phyloP scores from a whole-genome alignment of 2,888 invertebrate species.

The Pandemis cinnamomeana region DNA sequence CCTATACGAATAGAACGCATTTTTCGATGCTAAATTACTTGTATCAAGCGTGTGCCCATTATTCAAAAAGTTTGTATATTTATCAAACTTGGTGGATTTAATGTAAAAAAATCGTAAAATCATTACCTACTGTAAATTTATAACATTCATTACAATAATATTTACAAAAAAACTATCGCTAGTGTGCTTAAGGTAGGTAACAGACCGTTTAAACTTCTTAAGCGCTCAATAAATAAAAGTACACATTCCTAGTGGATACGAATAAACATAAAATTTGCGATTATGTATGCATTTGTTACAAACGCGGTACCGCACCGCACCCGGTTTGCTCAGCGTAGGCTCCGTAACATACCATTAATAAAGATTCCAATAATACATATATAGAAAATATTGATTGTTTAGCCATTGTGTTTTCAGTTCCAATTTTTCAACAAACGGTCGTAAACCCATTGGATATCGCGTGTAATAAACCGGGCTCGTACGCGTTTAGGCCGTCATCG shows the following conservation, averaged over 20 bases:
- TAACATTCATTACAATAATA: no score
- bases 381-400: conserved; percentile 11
- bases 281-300: no score
- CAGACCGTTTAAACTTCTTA: no score
- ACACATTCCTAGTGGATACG: no score
- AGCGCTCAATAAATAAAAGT: no score
- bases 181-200: neutral
- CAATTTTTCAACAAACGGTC: conserved; percentile 31
- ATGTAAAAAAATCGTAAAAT: no score
- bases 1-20: neutral
- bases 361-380: neutral
- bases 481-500: conserved; percentile 35
- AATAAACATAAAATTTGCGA: no score
- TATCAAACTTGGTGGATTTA: no score
- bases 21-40: neutral
- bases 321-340: neutral
- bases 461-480: conserved; percentile 33
- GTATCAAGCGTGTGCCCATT: neutral
- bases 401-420: conserved; percentile 22
- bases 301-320: no score
- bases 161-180: neutral
- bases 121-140: no score
- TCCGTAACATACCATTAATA: neutral
- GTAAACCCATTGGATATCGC: conserved; percentile 36
- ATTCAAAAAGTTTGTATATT: no score